These are phyloP conservation scores for Chelonus insularis DNA, from an alignment of 1,140 invertebrate species.

Conservation along the genomic window DNA sequence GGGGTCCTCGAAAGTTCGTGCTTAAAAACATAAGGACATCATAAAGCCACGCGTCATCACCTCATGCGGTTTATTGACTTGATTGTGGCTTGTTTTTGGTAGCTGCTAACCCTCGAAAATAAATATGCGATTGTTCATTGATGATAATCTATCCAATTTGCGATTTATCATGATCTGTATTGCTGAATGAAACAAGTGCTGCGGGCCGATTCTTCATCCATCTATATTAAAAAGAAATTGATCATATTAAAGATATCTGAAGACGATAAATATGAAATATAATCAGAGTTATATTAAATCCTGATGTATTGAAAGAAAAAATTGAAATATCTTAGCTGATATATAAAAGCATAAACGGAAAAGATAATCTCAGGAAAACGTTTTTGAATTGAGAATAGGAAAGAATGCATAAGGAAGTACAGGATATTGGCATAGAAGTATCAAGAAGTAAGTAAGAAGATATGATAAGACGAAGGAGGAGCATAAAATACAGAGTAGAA, in stretches of 20 bases:
- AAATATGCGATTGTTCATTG: background rate
- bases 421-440: background rate
- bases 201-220: too few relatives aligned
- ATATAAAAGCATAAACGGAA: background rate
- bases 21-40: background rate
- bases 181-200: too few relatives aligned
- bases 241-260: too few relatives aligned
- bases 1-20: background rate
- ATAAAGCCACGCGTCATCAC: background rate
- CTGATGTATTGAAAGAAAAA: background rate
- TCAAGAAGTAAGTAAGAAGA: background rate
- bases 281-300: too few relatives aligned
- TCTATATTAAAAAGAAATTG: too few relatives aligned
- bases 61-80: background rate
- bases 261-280: background rate
- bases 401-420: slow-evolving; percentile 6
- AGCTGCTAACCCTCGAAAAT: background rate
- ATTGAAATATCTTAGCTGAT: slow-evolving; percentile 11
- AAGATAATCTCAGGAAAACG: slow-evolving; percentile 15
- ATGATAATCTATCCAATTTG: background rate
- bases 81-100: background rate
- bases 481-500: slow-evolving; percentile 2
- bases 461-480: slow-evolving; percentile 6
- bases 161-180: background rate
- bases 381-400: slow-evolving; percentile 1